Evolutionary conservation across 1,140 invertebrate genomes (phyloP), one percentile per base, ranked within the genome.

Genomic region (Zelostemma sp.): DNA sequence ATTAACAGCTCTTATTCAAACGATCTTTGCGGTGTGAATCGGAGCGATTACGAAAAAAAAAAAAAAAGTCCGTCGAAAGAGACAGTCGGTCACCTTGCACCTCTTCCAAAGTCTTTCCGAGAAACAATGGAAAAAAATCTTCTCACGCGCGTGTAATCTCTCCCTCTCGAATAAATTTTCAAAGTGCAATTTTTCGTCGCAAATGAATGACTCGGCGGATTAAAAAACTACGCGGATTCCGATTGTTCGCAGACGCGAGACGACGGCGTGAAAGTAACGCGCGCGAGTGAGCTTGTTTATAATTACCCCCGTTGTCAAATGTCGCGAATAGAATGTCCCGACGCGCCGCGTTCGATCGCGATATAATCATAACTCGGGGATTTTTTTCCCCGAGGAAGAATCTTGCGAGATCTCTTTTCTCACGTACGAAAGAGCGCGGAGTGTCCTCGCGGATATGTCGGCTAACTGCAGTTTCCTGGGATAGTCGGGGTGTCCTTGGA

Each of bases 381-480:
- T 25, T 25, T 25, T 25, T 25, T 8, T 11, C 12, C 12, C 35
- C 2, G 11, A 3, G 35, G 15, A 9, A 16, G 15, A 16, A 45
- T 15, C 15, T 45, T 9, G 41, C 41, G 41, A 14, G 38, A 3
- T 6, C 5, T 11, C 11, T 5, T 31, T 38, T 38, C 35, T 38
- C 35, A 38, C 35, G n/a, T 1, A n/a, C 14, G 4, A 8, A 21
- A 8, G 17, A 14, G 18, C 18, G 45, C 45, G 41, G 19, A 21
- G 28, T 61, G 56, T 63, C 60, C 56, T 64, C 67, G 55, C 56
- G 61, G 56, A 64, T 74, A 81, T 77, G 73, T 80, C 69, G 78
- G 72, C 73, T 78, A 77, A 31, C 28, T n/a, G 69, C 72, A 76
- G 79, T 82, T 83, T 82, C 80, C 80, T 81, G 80, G 72, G 75